A percentile compares a stretch with the other conserved stretches of the same genome.
These are phyloP conservation scores for Falco peregrinus DNA, from an alignment of 2,797 vertebrate species.

Conservation along the genomic window DNA sequence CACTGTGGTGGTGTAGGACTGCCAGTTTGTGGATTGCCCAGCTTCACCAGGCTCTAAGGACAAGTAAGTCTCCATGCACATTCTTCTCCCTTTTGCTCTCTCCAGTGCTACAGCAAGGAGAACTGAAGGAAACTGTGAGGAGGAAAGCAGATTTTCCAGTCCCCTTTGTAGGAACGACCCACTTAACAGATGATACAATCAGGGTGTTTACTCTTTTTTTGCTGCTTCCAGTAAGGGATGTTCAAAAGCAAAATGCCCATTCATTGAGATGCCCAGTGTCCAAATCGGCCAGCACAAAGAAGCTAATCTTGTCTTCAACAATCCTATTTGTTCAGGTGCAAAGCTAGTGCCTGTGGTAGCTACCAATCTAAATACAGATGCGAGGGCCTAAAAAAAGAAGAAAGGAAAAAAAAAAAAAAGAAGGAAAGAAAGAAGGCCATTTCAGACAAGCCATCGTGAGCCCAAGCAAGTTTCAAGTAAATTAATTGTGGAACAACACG, in stretches of 20 bases:
- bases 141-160: slow-evolving; percentile 41
- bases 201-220: slow-evolving; percentile 41
- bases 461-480: slow-evolving; percentile 37
- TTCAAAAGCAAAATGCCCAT: slow-evolving; percentile 37
- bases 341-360: neutral
- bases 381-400: neutral
- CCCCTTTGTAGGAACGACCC: slow-evolving; percentile 57
- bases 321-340: slow-evolving; percentile 61
- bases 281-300: neutral
- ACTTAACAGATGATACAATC: slow-evolving; percentile 55
- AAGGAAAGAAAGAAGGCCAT: neutral
- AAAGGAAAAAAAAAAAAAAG: neutral
- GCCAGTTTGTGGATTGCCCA: neutral
- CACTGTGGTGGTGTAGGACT: neutral
- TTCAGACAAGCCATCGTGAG: neutral
- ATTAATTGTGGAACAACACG: slow-evolving; percentile 55
- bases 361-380: slow-evolving; percentile 22
- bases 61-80: neutral
- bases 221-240: slow-evolving; percentile 20
- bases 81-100: neutral
- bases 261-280: neutral
- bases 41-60: neutral
- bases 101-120: neutral
- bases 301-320: slow-evolving; percentile 10
- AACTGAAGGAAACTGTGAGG: slow-evolving; percentile 20